Base-by-base conservation (phyloP, 2,113 vertebrate genomes). In the Oceanodroma tethys region DNA sequence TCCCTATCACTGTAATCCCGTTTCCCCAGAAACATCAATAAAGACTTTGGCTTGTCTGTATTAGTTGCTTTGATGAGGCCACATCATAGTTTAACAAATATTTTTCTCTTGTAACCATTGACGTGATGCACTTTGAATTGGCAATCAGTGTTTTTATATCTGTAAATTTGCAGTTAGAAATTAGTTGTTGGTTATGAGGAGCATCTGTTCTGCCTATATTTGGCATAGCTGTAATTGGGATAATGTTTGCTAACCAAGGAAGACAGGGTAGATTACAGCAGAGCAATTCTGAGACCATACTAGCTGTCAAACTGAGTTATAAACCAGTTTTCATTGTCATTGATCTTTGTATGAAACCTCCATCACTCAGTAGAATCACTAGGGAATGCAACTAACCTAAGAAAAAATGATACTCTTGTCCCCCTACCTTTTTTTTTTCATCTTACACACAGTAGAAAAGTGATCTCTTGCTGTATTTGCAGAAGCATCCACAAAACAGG, bases 141-240 rank as follows among this genome's bases (percentile, higher is more conserved):
- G 15, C 56, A 91, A 75, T 86, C 38, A 55, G 19, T 74, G 15
- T 13, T 60, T 84, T 86, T 62, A 58, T 86, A 84, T 89, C 91
- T 93, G 79, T 53, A 93, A 88, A 81, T 79, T 40, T 94, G 16
- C n/a, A 63, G 52, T 78, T 84, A 55, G 25, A 81, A 89, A 95
- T 81, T 85, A 84, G 42, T 86, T 94, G 23, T 47, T 75, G 48
- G 43, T 74, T 95, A 68, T 59, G n/a, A 85, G 56, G n/a, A 83
- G 25, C 86, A 95, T 90, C 93, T 93, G 74, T 68, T 94, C 80
- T 88, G 62, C n/a, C 63, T 95, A 16, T 86, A 86, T 88, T 95
- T 90, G 74, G 66, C 52, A 63, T 67, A 79, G 53, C 20, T 81
- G 9, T 95, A 82, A 93, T 72, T 94, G 78, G 15, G 34, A 81